phyloP scores from a whole-genome alignment of 2,113 vertebrate genomes.

The Uropsilus gracilis region DNA sequence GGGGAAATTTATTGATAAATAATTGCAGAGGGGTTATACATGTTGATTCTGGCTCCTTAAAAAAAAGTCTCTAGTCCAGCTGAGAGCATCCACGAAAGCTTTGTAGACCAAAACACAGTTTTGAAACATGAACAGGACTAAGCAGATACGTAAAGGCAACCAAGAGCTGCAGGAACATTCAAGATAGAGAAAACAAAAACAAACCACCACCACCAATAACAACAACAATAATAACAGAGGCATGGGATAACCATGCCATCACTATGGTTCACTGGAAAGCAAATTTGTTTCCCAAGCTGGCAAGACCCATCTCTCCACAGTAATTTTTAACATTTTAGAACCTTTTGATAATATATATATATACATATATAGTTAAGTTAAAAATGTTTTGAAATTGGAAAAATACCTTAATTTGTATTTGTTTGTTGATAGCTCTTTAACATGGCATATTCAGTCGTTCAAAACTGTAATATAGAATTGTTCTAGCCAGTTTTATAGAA shows the following conservation, averaged over 20 bases:
- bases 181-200: neutral
- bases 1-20: neutral
- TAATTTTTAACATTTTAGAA: neutral
- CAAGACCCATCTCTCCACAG: neutral
- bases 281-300: neutral
- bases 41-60: neutral
- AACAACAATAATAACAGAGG: too few relatives aligned
- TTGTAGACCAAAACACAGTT: neutral
- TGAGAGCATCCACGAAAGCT: neutral
- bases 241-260: too few relatives aligned
- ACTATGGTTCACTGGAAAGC: neutral
- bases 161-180: neutral
- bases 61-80: neutral
- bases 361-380: conserved; percentile 9
- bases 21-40: neutral
- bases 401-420: neutral
- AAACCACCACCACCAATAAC: neutral
- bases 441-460: neutral
- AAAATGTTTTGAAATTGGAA: neutral
- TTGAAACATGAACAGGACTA: neutral
- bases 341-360: neutral
- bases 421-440: neutral
- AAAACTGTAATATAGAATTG: neutral
- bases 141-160: neutral
- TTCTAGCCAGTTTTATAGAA: neutral